Conservation (phyloP, 2,113 vertebrate genomes). For the Ochotona curzoniae region DNA sequence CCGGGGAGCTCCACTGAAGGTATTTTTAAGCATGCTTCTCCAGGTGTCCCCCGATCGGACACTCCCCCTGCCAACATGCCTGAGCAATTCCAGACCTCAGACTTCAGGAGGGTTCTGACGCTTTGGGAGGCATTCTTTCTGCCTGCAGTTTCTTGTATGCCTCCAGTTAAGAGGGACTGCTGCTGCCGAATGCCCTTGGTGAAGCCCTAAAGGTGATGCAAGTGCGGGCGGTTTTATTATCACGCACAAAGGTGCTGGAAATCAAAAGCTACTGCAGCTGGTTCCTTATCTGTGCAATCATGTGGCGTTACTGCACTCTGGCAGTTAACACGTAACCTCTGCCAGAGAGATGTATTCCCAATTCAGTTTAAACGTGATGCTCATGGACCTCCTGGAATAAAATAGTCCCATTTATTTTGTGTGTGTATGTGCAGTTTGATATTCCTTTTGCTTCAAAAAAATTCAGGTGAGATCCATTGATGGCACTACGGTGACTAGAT, state of each 20-base stretch:
- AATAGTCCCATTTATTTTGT: neutral
- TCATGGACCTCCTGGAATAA: neutral
- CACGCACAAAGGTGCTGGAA: neutral
- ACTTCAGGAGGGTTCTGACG: slow-evolving; percentile 31
- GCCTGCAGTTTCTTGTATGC: neutral
- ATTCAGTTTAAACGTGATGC: neutral
- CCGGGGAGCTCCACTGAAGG: slow-evolving; percentile 35
- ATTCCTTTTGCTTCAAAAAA: neutral
- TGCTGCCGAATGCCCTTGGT: neutral
- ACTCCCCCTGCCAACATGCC: slow-evolving; percentile 62
- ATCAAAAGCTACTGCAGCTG: neutral
- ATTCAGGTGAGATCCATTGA: no score
- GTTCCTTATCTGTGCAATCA: neutral
- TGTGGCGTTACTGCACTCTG: neutral
- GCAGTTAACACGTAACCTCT: neutral
- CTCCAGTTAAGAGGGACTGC: neutral
- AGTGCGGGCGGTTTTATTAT: neutral
- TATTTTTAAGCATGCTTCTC: slow-evolving; percentile 71
- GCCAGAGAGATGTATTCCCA: neutral
- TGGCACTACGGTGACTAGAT: neutral
- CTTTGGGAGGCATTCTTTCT: neutral
- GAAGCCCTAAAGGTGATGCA: neutral
- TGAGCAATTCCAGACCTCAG: slow-evolving; percentile 66
- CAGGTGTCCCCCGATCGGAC: slow-evolving; percentile 64
- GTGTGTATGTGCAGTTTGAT: neutral